Evolutionary conservation across 2,888 invertebrate genomes (phyloP), one percentile per base, ranked within the genome.

Genomic region (Lordiphosa fenestrarum): DNA sequence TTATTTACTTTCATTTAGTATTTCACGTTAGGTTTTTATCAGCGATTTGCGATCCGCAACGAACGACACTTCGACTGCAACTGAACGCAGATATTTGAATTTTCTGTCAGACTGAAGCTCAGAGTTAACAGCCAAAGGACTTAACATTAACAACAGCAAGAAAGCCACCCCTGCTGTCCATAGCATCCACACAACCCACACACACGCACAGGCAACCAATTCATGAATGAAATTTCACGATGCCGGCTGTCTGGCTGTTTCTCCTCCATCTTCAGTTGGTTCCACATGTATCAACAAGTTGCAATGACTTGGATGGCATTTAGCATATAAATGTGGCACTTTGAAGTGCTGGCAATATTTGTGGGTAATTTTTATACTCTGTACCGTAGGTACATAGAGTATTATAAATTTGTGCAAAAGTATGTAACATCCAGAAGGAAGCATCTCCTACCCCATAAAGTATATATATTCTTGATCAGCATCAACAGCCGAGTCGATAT

Each of bases 1-100:
- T 51, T 51, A 35, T 46, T n/a, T 13, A 2, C 44, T 21, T 15
- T 7, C 23, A 6, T 6, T 33, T 19, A 9, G n/a, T 3, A 35
- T 30, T 21, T 15, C 6, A 33, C 47, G 36, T 23, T 15, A 15
- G 1, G 15, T 15, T 15, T 15, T 10, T 2, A 4, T 36, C 41
- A 46, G 19, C 49, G 64, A 57, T 59, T 38, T 62, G 72, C 73
- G 80, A 80, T 84, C 85, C 72, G 69, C 57, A 71, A 65, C 53
- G 64, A 73, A 70, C 69, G 75, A 73, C 62, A 53, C 69, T 63
- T 62, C 59, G 73, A 75, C 50, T 67, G 61, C 61, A 75, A 85
- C 85, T 85, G 85, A 86, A 73, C 72, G 71, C 70, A 71, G 59
- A 66, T 66, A 65, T 74, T 67, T 64, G 35, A 60, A 66, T 46